Evolutionary conservation across 2,797 vertebrate genomes (phyloP), one percentile per base, ranked within the genome.

Genomic region (Leptoclinus maculatus): DNA sequence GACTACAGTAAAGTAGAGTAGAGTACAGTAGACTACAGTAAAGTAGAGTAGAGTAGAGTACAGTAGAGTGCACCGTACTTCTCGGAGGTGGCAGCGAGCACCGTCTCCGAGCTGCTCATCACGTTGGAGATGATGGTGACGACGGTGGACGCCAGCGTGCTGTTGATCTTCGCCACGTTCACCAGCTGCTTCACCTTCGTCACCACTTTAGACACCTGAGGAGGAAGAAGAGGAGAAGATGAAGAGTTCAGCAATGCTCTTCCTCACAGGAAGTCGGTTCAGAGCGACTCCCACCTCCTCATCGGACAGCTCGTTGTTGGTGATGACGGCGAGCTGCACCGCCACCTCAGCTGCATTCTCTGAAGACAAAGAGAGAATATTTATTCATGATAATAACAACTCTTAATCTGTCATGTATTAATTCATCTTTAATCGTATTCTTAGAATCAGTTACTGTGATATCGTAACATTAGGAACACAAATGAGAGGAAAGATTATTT

Each of bases 91-190:
- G 93, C 91, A 25, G 95, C 93, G 79, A 96, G 90, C 9, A 93
- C 92, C 5, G 85, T 91, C 64, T 96, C 95, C 0, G 97, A 95
- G 93, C 95, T 97, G 54, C 81, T 95, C 89, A 99, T 95, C 79
- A 99, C 97, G 79, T 99, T 99, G 83, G 98, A 99, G 95, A 99
- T 97, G 91, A 99, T 97, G 71, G 94, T 95, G 89, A 99, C 95
- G 25, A 99, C 95, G 0, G 96, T 96, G 69, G 90, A 94, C 47
- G 98, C 98, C 53, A 99, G 84, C 1, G 93, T 89, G 65, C 88
- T 79, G 89, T 97, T 97, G 68, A 99, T 98, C 89, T 96, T 96
- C 51, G 96, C 96, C 69, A 97, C 91, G 0, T 93, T 96, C 51
- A 99, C 96, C 83, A 99, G 94, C 91, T 96, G 94, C 87, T 97